Evolutionary conservation across 2,113 vertebrate genomes (phyloP).

Genomic region (Synodontis membranacea): DNA sequence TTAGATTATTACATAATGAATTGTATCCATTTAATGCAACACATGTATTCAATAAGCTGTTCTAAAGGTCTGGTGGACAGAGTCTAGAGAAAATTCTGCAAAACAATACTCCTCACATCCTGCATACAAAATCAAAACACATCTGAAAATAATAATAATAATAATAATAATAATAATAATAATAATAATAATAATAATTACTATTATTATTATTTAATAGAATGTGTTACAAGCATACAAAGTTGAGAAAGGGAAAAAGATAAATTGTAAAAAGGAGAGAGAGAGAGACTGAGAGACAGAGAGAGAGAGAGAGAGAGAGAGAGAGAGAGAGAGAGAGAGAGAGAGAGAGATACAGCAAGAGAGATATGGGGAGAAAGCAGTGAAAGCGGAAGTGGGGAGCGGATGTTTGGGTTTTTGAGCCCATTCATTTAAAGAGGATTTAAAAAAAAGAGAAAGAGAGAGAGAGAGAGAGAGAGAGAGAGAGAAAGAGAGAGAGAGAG

Average conservation of each 20-base stretch:
- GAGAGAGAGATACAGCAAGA: slow-evolving; percentile 29
- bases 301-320: slow-evolving; percentile 15
- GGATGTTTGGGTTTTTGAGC: slow-evolving; percentile 80
- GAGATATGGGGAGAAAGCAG: slow-evolving; percentile 62
- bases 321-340: slow-evolving; percentile 23
- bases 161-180: no score
- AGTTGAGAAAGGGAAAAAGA: neutral
- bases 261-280: neutral
- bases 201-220: neutral
- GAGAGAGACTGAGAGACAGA: no score
- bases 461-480: slow-evolving; percentile 54
- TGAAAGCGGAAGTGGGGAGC: slow-evolving; percentile 75
- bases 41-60: neutral
- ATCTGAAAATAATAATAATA: neutral
- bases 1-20: neutral
- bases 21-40: neutral
- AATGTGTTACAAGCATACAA: neutral
- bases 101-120: neutral
- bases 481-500: slow-evolving; percentile 57
- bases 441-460: slow-evolving; percentile 39
- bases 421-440: slow-evolving; percentile 74
- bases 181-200: no score
- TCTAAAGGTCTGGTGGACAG: neutral
- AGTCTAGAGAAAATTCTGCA: neutral
- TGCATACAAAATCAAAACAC: neutral